A percentile compares a stretch with the other conserved stretches of the same genome.
Conservation (phyloP, 2,888 invertebrate genomes). For the Margaritifera margaritifera region DNA sequence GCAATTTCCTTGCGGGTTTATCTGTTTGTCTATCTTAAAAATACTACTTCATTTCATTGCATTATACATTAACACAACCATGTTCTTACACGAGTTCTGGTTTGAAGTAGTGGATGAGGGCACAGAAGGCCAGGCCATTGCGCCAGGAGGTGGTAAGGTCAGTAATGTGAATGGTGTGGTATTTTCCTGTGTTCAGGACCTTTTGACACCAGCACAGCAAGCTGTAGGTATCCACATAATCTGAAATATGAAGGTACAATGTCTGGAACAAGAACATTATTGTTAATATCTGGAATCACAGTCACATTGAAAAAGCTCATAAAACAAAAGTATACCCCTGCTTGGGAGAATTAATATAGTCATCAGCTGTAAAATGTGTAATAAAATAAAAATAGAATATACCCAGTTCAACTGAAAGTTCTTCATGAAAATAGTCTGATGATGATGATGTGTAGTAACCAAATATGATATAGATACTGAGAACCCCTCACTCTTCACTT, state of each 20-base stretch:
- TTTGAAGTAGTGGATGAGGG: conserved; percentile 87
- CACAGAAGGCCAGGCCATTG: conserved; percentile 81
- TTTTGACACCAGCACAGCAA: conserved; percentile 85
- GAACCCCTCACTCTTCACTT: too few relatives aligned
- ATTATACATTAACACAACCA: conserved; percentile 3
- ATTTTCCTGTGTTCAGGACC: conserved; percentile 80
- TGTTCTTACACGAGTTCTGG: conserved; percentile 81
- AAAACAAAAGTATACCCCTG: not conserved
- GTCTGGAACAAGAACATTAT: not conserved
- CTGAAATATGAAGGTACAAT: conserved; percentile 22
- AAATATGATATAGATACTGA: too few relatives aligned
- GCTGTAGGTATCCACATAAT: conserved; percentile 76
- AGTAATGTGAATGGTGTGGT: conserved; percentile 74
- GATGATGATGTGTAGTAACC: too few relatives aligned
- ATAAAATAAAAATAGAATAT: too few relatives aligned
- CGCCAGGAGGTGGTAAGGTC: conserved; percentile 83
- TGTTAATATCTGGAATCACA: not conserved
- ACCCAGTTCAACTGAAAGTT: too few relatives aligned
- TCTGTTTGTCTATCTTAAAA: not conserved
- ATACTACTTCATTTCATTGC: not conserved
- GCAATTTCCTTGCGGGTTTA: too few relatives aligned
- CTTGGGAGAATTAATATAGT: too few relatives aligned
- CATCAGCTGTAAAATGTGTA: too few relatives aligned
- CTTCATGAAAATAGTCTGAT: too few relatives aligned
- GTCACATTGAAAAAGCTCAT: not conserved